A percentile compares a stretch with the other conserved stretches of the same genome.
These are phyloP conservation scores for Tyria jacobaeae DNA, from an alignment of 2,888 invertebrate species.

Conservation along the genomic window DNA sequence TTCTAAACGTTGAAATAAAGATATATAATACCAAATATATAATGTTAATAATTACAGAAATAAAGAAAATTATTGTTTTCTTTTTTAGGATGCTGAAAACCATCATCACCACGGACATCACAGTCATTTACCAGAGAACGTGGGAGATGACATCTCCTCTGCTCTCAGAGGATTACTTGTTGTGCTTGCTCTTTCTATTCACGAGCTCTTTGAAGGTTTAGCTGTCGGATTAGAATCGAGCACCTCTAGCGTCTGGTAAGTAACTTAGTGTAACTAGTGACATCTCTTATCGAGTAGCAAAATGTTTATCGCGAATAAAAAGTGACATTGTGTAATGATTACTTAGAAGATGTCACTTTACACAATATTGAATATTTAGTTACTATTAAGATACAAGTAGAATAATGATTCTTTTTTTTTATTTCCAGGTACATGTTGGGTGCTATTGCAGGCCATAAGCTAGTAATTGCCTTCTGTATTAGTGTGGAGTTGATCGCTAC, in stretches of 20 bases:
- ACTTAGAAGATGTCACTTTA: constrained; percentile 60
- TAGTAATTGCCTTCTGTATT: constrained; percentile 95
- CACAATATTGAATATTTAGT: not conserved
- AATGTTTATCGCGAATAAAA: not conserved
- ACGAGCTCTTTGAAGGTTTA: constrained; percentile 94
- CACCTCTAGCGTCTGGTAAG: constrained; percentile 76
- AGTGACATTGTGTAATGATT: not conserved
- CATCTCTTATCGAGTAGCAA: constrained; percentile 43
- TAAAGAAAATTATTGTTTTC: not conserved
- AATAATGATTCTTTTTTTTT: not conserved
- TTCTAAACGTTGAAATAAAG: too few species aligned
- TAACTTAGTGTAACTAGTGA: constrained; percentile 14
- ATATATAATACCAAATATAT: too few species aligned
- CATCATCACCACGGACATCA: constrained; percentile 68
- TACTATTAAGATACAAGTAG: not conserved
- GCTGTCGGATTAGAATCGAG: constrained; percentile 92
- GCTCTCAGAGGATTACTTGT: constrained; percentile 91
- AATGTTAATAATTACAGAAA: too few species aligned
- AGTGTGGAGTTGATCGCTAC: constrained; percentile 93
- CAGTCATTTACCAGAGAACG: constrained; percentile 77
- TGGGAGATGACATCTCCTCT: constrained; percentile 80
- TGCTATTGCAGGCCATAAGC: constrained; percentile 94
- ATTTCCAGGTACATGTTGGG: constrained; percentile 91
- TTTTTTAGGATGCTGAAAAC: constrained; percentile 67
- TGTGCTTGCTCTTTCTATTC: constrained; percentile 93